phyloP scores from a whole-genome alignment of 2,888 invertebrate genomes.

The Scaptomyza flava region DNA sequence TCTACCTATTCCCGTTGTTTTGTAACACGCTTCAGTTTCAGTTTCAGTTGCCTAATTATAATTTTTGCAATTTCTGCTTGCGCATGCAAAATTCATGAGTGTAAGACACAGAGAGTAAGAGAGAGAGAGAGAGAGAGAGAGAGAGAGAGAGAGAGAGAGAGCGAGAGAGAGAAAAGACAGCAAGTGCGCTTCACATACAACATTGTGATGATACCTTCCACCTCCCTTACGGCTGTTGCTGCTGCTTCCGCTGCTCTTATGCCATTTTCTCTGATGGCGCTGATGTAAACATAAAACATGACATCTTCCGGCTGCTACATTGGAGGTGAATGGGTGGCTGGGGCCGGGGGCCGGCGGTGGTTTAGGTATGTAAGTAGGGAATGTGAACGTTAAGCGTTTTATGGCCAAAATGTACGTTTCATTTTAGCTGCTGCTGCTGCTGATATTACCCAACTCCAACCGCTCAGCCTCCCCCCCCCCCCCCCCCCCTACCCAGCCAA shows the following conservation, averaged over 20 bases:
- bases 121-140: not conserved
- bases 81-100: slow-evolving; percentile 78
- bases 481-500: rapidly evolving
- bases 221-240: not conserved
- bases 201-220: slow-evolving; percentile 9
- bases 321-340: not conserved
- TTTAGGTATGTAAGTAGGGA: slow-evolving; percentile 2
- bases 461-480: rapidly evolving
- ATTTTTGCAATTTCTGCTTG: slow-evolving; percentile 75
- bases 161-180: not conserved
- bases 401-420: slow-evolving; percentile 74
- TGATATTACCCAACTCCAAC: too few relatives aligned
- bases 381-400: slow-evolving; percentile 71
- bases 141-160: not conserved
- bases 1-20: slow-evolving; percentile 4
- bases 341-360: not conserved
- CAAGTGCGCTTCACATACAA: slow-evolving; percentile 9
- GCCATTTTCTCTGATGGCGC: slow-evolving; percentile 23
- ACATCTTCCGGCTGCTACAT: slow-evolving; percentile 65
- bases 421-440: slow-evolving; percentile 44
- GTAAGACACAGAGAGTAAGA: not conserved
- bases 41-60: slow-evolving; percentile 72
- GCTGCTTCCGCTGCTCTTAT: slow-evolving; percentile 22
- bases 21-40: slow-evolving; percentile 24
- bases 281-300: slow-evolving; percentile 75